phyloP scores from a whole-genome alignment of 2,797 vertebrate genomes.

The Anomalospiza imberbis region DNA sequence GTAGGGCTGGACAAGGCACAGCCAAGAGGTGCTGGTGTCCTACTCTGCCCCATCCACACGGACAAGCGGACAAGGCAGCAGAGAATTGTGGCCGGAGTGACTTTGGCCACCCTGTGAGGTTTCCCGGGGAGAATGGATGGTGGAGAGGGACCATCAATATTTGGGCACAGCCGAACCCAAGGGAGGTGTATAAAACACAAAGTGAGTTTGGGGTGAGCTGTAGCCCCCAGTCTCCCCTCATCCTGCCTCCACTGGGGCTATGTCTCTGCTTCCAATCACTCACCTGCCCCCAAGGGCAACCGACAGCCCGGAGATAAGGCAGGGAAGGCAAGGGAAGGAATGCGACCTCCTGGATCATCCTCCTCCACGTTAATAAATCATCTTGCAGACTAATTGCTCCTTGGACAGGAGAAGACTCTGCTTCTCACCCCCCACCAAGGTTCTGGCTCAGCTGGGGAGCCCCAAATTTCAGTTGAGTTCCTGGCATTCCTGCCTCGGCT shows the following conservation, averaged over 20 bases:
- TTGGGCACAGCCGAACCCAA: accelerated
- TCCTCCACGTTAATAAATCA: conserved; percentile 11
- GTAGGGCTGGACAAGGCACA: not conserved
- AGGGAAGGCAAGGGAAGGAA: conserved; percentile 33
- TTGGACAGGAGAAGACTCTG: not conserved
- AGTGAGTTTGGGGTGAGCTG: not conserved
- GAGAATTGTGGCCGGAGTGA: not conserved
- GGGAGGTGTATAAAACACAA: not conserved
- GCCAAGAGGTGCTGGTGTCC: not conserved
- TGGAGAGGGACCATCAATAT: not conserved
- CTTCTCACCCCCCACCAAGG: not conserved
- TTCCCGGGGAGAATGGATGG: not conserved
- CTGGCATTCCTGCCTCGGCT: not conserved
- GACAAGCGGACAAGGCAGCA: not conserved
- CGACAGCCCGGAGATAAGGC: conserved; percentile 32
- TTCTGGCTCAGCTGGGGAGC: not conserved
- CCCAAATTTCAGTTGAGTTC: not conserved
- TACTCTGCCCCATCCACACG: accelerated
- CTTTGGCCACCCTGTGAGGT: not conserved
- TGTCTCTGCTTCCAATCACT: conserved; percentile 41
- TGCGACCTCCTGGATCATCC: not conserved
- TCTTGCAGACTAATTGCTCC: not conserved
- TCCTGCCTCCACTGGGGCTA: not conserved
- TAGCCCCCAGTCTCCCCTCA: not conserved
- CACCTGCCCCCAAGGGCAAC: not conserved